Evolutionary conservation across 53 echinoderm and acorn worm genomes (phyloP).

Genomic region (Zoroaster sp.): DNA sequence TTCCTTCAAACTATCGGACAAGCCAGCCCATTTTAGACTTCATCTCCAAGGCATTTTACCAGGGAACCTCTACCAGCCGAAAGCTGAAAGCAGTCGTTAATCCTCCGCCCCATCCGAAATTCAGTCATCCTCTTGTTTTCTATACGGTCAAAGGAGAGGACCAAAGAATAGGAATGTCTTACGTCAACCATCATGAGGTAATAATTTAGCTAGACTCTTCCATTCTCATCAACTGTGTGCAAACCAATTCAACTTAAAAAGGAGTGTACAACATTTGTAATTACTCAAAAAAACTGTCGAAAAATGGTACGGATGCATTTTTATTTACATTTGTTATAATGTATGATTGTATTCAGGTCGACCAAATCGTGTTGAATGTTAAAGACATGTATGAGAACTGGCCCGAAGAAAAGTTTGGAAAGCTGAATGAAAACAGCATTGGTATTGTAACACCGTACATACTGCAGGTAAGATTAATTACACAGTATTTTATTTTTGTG

Average conservation of each 20-base stretch:
- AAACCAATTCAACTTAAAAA: too few relatives aligned
- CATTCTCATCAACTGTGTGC: too few relatives aligned
- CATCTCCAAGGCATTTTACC: conserved; percentile 51
- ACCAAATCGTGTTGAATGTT: conserved; percentile 52
- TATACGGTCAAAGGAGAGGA: conserved; percentile 78
- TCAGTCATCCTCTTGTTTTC: conserved; percentile 76
- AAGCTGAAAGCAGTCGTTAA: conserved; percentile 2
- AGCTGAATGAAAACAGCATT: conserved; percentile 48
- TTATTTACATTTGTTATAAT: background rate
- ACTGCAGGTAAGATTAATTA: conserved; percentile 70
- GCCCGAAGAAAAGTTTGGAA: conserved; percentile 73
- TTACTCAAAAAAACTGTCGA: too few relatives aligned
- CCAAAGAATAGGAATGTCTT: conserved; percentile 76
- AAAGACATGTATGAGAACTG: conserved; percentile 63
- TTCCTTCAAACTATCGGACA: conserved; percentile 84
- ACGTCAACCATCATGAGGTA: conserved; percentile 61
- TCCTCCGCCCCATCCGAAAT: background rate
- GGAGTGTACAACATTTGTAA: too few relatives aligned
- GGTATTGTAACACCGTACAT: conserved; percentile 85
- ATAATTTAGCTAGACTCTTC: too few relatives aligned
- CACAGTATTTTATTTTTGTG: too few relatives aligned
- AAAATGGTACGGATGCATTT: background rate
- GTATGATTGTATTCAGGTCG: background rate
- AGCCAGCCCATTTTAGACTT: conserved; percentile 69
- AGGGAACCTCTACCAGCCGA: background rate